phyloP scores from a whole-genome alignment of 2,888 invertebrate species.

The Lagria hirta region DNA sequence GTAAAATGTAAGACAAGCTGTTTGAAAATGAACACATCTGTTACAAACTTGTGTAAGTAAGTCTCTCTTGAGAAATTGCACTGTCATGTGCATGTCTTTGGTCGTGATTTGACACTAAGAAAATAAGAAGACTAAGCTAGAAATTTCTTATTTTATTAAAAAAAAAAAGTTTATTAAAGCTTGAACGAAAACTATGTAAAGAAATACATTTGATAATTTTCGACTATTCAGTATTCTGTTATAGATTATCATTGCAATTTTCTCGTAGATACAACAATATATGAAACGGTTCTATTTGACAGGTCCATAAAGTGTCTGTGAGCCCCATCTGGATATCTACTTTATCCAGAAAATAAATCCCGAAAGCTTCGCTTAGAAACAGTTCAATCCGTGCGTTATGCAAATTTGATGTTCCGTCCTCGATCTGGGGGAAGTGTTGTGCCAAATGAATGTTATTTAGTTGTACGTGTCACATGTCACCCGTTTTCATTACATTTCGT shows the following conservation, averaged over 20 bases:
- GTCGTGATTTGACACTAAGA: too few relatives aligned
- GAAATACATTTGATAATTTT: too few relatives aligned
- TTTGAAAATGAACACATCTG: constrained; percentile 37
- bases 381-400: constrained; percentile 46
- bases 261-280: too few relatives aligned
- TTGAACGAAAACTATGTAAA: too few relatives aligned
- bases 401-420: constrained; percentile 38
- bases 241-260: too few relatives aligned
- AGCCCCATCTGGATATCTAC: constrained; percentile 45
- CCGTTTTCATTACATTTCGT: constrained; percentile 48
- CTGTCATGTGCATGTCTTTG: constrained; percentile 31
- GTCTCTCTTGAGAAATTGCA: constrained; percentile 32
- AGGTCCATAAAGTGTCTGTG: too few relatives aligned
- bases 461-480: constrained; percentile 49
- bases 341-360: constrained; percentile 47
- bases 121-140: too few relatives aligned
- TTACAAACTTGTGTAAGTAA: constrained; percentile 25
- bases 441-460: constrained; percentile 49
- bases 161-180: too few relatives aligned
- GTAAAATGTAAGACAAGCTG: constrained; percentile 36
- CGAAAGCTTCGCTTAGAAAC: constrained; percentile 41
- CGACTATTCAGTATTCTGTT: too few relatives aligned
- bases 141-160: too few relatives aligned
- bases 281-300: too few relatives aligned
- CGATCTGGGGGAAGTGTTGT: constrained; percentile 35